Conservation (phyloP, 2,113 vertebrate species). For the Pica pica region DNA sequence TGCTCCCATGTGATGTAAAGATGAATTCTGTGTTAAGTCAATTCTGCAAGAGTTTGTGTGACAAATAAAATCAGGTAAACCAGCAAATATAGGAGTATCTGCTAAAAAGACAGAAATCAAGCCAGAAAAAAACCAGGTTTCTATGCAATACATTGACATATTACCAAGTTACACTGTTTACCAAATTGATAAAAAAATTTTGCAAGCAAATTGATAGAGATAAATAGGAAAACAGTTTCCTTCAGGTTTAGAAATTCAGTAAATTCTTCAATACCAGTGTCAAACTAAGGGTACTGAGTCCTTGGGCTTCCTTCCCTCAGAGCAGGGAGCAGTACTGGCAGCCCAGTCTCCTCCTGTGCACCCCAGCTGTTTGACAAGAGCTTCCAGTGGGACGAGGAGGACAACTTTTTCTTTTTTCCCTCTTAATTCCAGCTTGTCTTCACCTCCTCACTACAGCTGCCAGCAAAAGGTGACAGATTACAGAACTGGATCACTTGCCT, state of each 20-base stretch:
- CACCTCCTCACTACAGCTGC: neutral
- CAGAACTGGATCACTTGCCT: accelerated
- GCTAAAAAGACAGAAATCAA: neutral
- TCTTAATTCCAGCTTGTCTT: neutral
- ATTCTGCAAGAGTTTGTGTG: neutral
- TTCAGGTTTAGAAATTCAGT: neutral
- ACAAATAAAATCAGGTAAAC: neutral
- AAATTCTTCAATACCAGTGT: neutral
- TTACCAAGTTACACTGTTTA: neutral
- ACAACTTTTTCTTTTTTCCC: neutral
- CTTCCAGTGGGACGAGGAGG: neutral
- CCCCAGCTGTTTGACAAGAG: neutral
- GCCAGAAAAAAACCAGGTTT: neutral
- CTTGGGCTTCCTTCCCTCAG: neutral
- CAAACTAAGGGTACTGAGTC: neutral
- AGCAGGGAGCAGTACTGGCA: accelerated
- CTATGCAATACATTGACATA: neutral
- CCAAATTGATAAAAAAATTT: neutral
- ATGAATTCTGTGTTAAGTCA: neutral
- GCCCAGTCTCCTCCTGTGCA: neutral
- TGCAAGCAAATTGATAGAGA: neutral
- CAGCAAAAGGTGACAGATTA: neutral
- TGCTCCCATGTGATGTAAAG: neutral
- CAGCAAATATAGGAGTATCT: neutral
- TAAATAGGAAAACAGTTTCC: neutral